These are phyloP conservation scores for Dolichopus griseipennis DNA, from an alignment of 2,888 invertebrate genomes.

Conservation along the genomic window DNA sequence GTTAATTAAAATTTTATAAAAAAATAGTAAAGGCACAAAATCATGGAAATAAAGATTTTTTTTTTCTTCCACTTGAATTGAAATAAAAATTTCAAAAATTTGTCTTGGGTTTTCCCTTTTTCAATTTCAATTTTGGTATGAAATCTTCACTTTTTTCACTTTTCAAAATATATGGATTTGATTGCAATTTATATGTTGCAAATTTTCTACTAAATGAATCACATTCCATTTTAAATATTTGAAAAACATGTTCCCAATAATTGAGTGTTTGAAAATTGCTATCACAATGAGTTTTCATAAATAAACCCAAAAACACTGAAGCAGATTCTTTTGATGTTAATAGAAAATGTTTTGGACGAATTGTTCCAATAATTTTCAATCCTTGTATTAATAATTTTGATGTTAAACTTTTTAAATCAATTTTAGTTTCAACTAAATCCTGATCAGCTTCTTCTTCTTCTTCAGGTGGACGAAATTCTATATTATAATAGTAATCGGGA, in stretches of 20 bases:
- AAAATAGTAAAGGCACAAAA: too few relatives aligned
- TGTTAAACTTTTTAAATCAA: constrained; percentile 11
- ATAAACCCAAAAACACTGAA: constrained; percentile 49
- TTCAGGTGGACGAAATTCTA: constrained; percentile 33
- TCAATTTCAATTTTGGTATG: not conserved
- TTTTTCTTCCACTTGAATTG: too few relatives aligned
- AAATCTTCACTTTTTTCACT: too few relatives aligned
- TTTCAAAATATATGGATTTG: constrained; percentile 14
- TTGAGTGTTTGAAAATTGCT: constrained; percentile 25
- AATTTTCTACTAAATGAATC: constrained; percentile 14
- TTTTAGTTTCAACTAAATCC: not conserved
- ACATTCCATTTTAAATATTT: constrained; percentile 16
- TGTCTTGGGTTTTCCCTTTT: not conserved
- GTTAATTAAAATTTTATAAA: too few relatives aligned
- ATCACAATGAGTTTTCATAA: constrained; percentile 48
- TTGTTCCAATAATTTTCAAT: constrained; percentile 46
- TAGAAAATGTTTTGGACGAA: constrained; percentile 55
- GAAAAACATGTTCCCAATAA: constrained; percentile 14
- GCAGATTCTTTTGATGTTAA: constrained; percentile 47
- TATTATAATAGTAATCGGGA: constrained; percentile 46
- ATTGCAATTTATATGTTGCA: constrained; percentile 8
- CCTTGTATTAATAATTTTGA: constrained; percentile 46
- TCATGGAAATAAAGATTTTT: too few relatives aligned
- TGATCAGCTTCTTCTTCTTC: constrained; percentile 12
- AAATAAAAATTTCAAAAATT: too few relatives aligned